phyloP scores from a whole-genome alignment of 2,888 invertebrate genomes.

The Thecocarcelia acutangulata region DNA sequence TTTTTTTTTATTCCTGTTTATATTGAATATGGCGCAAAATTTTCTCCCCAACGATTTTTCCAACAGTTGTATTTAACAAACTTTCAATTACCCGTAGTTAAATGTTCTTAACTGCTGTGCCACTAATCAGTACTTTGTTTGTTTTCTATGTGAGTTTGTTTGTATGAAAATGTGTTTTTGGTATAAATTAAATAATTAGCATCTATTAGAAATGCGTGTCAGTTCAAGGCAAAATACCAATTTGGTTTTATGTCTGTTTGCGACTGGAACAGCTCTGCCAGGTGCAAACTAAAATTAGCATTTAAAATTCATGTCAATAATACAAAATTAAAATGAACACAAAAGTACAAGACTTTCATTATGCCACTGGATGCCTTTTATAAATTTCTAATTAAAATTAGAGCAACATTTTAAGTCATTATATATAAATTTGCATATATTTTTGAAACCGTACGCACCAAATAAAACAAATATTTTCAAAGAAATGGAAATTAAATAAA shows the following conservation, averaged over 20 bases:
- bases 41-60: too few species aligned
- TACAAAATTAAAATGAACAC: conserved; percentile 29
- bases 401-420: background rate
- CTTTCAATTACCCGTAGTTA: background rate
- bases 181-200: conserved; percentile 63
- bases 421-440: too few species aligned
- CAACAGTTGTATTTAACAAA: too few species aligned
- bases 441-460: too few species aligned
- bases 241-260: conserved; percentile 13
- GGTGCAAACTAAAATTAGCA: conserved; percentile 37
- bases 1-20: too few species aligned
- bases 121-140: conserved; percentile 24
- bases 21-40: too few species aligned
- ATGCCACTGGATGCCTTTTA: background rate
- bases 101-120: conserved; percentile 8
- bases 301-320: conserved; percentile 50
- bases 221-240: conserved; percentile 39
- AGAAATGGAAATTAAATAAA: too few species aligned
- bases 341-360: conserved; percentile 14
- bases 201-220: conserved; percentile 48
- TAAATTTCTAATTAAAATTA: conserved; percentile 10
- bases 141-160: conserved; percentile 9
- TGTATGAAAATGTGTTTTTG: conserved; percentile 17
- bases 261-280: conserved; percentile 5
- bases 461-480: too few species aligned